Percentiles rank a stretch among this genome's conserved stretches.
phyloP scores from a whole-genome alignment of 2,888 invertebrate genomes.

The Erebia aethiops region DNA sequence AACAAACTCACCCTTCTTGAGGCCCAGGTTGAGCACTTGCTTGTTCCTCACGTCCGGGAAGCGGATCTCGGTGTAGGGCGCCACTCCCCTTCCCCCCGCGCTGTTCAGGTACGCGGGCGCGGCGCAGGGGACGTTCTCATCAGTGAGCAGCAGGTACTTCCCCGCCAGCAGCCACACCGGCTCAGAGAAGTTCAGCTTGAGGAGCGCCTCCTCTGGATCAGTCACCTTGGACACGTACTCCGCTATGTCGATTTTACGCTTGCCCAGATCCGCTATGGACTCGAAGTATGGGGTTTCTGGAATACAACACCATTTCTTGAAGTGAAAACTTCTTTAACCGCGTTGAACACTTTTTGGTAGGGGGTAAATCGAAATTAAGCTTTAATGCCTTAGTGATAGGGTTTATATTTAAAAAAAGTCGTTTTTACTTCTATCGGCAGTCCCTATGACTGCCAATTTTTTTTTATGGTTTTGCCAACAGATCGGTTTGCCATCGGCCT shows the following conservation, averaged over 20 bases:
- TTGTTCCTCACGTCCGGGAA: neutral
- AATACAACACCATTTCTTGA: neutral
- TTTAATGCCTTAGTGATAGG: no score
- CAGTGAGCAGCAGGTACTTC: constrained; percentile 13
- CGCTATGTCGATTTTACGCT: neutral
- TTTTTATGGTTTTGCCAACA: no score
- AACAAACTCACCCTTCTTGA: neutral
- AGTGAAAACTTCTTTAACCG: no score
- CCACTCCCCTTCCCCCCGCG: neutral
- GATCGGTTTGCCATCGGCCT: no score
- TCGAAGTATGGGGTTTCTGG: neutral
- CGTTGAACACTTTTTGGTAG: no score
- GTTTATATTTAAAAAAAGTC: no score
- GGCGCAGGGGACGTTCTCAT: neutral
- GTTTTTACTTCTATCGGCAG: no score
- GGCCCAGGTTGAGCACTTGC: neutral
- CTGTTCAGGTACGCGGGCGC: neutral
- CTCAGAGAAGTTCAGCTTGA: neutral
- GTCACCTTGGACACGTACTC: neutral
- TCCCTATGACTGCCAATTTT: no score
- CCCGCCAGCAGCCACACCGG: constrained; percentile 2
- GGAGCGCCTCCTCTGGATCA: constrained; percentile 10
- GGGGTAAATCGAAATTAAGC: no score
- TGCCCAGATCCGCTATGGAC: neutral
- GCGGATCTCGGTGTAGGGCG: neutral